Evolutionary conservation across 64 coral and sea anemone genomes (phyloP), one percentile per base, ranked within the genome.

Genomic region (Pachyseris speciosa): DNA sequence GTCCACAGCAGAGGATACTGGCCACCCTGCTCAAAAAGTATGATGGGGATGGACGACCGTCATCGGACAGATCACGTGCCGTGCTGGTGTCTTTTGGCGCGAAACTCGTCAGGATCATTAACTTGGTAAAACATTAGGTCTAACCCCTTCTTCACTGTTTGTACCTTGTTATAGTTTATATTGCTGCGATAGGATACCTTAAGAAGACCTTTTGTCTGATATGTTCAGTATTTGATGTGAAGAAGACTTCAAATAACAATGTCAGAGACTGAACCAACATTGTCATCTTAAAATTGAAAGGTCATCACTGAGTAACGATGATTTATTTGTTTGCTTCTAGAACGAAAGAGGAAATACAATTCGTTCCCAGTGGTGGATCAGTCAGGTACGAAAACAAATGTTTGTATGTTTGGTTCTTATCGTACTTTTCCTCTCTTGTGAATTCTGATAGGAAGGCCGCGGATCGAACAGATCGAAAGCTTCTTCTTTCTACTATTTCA

Each of bases 311-410:
- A 11, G 43, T 45, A 45, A 55, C 51, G 51, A 12, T 64, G 31
- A 72, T 71, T 58, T 74, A 7, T 30, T 50, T 68, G 20, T 67
- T 64, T 69, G 20, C 16, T 78, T 69, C 0, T 53, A 96, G 95
- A 96, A 93, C 13, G 95, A 96, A 85, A 84, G 86, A 55, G 95
- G 59, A n/a, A 96, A 93, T 61, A 96, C 95, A 17, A 76, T 96
- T 69, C 90, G 89, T 9, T 90, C 95, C 2, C 91, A 96, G n/a
- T 96, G 95, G 95, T 96, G 91, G 95, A 93, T 96, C 5, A 87
- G 93, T 39, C 95, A 96, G 95, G 95, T 96, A 90, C 5, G 20
- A 9, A 33, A 49, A 29, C 15, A 74, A 33, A 39, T 42, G 22
- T 44, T 67, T 60, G 26, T 26, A 30, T 67, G 12, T 67, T 11